These are phyloP conservation scores for Anniella stebbinsi DNA, from an alignment of 2,797 vertebrate genomes.

Conservation along the genomic window DNA sequence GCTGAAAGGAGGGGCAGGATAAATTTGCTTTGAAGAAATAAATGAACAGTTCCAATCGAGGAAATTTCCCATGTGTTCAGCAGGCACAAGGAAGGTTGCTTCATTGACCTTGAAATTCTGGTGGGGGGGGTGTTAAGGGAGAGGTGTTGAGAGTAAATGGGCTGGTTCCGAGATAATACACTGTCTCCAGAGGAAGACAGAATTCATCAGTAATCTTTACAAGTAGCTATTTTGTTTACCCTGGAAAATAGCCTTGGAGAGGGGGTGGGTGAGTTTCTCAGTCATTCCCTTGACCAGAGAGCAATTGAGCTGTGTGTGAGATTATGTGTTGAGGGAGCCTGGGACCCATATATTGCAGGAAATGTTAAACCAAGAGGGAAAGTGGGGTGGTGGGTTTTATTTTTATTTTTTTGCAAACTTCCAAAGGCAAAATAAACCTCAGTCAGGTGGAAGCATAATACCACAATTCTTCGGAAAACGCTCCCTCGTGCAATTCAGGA, in stretches of 20 bases:
- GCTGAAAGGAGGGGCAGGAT: neutral
- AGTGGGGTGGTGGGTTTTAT: accelerated
- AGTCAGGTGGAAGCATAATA: neutral
- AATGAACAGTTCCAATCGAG: neutral
- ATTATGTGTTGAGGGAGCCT: neutral
- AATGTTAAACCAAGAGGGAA: slow-evolving; percentile 23
- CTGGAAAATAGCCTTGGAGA: slow-evolving; percentile 57
- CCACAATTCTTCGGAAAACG: neutral
- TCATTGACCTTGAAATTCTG: slow-evolving; percentile 56
- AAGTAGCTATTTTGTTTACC: slow-evolving; percentile 57
- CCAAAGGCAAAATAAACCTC: neutral
- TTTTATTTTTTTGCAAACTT: slow-evolving; percentile 11
- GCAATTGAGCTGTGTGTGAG: slow-evolving; percentile 6
- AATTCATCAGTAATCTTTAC: slow-evolving; percentile 51
- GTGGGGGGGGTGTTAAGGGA: slow-evolving; percentile 17
- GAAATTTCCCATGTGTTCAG: slow-evolving; percentile 41
- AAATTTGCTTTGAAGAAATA: no score
- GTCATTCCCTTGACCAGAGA: slow-evolving; percentile 40
- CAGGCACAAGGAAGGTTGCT: neutral
- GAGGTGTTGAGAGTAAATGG: slow-evolving; percentile 48
- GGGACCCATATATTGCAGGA: slow-evolving; percentile 38
- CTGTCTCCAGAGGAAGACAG: slow-evolving; percentile 45
- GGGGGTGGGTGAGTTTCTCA: slow-evolving; percentile 19
- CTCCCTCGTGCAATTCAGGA: no score
- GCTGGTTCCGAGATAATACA: slow-evolving; percentile 41